These are phyloP conservation scores for Tokudaia tokunoshimensis DNA, from an alignment of 2,797 vertebrate species.

Conservation along the genomic window DNA sequence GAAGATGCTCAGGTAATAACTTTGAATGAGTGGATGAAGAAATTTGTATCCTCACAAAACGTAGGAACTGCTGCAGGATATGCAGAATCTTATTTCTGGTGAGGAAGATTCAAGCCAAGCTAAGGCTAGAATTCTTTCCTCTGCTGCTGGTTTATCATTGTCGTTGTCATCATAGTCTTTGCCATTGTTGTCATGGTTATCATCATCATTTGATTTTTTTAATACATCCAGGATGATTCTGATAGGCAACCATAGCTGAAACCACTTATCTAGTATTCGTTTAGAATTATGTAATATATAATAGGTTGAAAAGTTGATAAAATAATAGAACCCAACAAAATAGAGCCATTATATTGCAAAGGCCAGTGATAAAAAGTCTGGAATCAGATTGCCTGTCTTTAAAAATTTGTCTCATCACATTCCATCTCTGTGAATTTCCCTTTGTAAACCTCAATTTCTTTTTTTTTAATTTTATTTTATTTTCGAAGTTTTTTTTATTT, in stretches of 20 bases:
- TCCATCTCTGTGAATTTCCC: not conserved
- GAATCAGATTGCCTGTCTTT: not conserved
- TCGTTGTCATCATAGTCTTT: not conserved
- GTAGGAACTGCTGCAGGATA: not conserved
- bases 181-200: not conserved
- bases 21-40: not conserved
- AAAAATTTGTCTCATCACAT: not conserved
- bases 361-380: not conserved
- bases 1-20: not conserved
- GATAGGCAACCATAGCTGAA: not conserved
- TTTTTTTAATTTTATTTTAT: too few species aligned
- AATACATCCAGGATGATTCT: not conserved
- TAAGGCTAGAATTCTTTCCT: not conserved
- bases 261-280: not conserved
- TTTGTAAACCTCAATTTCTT: slow-evolving; percentile 5
- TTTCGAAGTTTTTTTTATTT: too few species aligned
- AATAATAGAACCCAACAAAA: not conserved
- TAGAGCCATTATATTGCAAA: not conserved
- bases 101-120: not conserved
- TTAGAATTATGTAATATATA: slow-evolving; percentile 17
- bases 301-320: not conserved
- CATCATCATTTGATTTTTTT: not conserved
- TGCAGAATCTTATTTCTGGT: not conserved
- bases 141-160: not conserved
- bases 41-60: not conserved